phyloP scores from a whole-genome alignment of 2,113 vertebrate species.

The Dunckerocampus dactyliophorus region DNA sequence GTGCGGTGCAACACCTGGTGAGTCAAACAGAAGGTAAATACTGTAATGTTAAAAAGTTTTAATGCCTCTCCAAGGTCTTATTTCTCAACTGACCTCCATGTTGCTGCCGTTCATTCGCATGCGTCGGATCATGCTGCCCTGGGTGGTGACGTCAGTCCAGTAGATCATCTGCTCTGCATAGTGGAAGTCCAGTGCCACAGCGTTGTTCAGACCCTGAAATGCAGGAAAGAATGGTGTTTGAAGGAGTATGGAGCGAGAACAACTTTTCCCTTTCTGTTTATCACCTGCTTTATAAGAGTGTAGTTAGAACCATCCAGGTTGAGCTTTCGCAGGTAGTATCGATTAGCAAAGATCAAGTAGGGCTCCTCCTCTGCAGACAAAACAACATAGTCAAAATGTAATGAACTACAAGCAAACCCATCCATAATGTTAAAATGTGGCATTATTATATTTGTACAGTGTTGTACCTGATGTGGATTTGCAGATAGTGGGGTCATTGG shows the following conservation, averaged over 20 bases:
- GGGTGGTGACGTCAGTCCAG: constrained; percentile 97
- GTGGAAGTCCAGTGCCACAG: constrained; percentile 94
- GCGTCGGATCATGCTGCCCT: constrained; percentile 98
- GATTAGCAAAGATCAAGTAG: constrained; percentile 96
- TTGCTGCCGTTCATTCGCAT: constrained; percentile 96
- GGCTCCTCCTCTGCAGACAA: constrained; percentile 83
- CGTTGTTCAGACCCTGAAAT: constrained; percentile 91
- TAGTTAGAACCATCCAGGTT: constrained; percentile 95
- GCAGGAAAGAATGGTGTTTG: neutral
- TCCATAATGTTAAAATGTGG: neutral
- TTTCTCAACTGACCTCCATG: constrained; percentile 77
- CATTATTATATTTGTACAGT: neutral
- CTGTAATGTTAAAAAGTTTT: neutral
- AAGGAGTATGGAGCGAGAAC: neutral
- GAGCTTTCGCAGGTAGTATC: constrained; percentile 95
- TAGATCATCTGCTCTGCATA: constrained; percentile 96
- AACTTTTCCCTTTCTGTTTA: neutral
- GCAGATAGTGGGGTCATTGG: constrained; percentile 86
- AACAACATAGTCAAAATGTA: neutral
- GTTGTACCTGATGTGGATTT: constrained; percentile 88
- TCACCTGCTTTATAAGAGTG: constrained; percentile 93
- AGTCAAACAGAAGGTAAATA: constrained; percentile 1
- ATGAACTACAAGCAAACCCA: neutral
- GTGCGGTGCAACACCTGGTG: constrained; percentile 93
- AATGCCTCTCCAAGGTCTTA: neutral